Conservation (phyloP, 2,113 vertebrate species). For the Carettochelys insculpta region DNA sequence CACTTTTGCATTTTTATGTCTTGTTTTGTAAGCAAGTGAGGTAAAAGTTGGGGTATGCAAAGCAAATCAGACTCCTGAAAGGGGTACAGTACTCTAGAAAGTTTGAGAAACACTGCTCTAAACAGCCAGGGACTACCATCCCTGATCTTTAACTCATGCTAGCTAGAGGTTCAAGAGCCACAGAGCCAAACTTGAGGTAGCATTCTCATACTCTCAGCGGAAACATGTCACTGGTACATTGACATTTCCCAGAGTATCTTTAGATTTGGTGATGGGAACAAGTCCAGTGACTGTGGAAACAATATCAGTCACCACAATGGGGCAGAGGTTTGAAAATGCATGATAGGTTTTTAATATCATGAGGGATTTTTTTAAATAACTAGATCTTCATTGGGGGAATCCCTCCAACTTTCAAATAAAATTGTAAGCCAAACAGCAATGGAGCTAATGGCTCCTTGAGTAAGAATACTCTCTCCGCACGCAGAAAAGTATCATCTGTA, state of each 20-base stretch:
- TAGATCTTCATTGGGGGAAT: not conserved
- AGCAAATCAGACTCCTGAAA: too few relatives aligned
- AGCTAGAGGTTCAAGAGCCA: not conserved
- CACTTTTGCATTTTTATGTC: too few relatives aligned
- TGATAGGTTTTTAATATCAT: not conserved
- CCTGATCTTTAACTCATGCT: not conserved
- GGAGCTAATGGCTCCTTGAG: not conserved
- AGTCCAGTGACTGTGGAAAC: not conserved
- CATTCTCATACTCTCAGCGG: not conserved
- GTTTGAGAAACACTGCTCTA: too few relatives aligned
- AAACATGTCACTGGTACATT: not conserved
- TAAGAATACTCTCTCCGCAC: fast-evolving
- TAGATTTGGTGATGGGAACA: not conserved
- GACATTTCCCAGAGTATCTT: not conserved
- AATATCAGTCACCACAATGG: not conserved
- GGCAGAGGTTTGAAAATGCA: not conserved
- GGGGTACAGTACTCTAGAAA: too few relatives aligned
- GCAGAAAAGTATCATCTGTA: not conserved
- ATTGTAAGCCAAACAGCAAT: not conserved
- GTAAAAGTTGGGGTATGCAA: too few relatives aligned
- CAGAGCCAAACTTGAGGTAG: not conserved
- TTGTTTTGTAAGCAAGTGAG: too few relatives aligned
- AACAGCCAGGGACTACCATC: not conserved
- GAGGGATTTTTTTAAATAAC: not conserved
- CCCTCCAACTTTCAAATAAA: not conserved